Percentiles rank a stretch among this genome's conserved stretches.
Evolutionary conservation across 2,888 invertebrate species (phyloP).

Genomic region (Drosophila mettleri): DNA sequence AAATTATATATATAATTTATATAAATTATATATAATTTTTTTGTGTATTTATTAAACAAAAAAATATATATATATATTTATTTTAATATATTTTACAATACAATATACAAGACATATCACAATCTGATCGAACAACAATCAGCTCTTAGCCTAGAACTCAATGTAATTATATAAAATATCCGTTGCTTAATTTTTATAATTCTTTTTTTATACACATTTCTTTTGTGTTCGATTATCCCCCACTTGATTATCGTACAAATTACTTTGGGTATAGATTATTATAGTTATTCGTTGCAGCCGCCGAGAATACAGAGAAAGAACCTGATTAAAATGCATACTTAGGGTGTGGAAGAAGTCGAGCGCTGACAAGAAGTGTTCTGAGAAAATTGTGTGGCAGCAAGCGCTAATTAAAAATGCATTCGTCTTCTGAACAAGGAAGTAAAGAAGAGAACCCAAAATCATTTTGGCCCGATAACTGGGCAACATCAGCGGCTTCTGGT

Average conservation of each 20-base stretch:
- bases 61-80: too few species aligned
- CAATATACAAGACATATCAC: too few species aligned
- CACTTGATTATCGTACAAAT: background rate
- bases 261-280: background rate
- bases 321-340: slow-evolving; percentile 13
- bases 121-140: too few species aligned
- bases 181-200: too few species aligned
- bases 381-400: slow-evolving; percentile 46
- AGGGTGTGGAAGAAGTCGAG: slow-evolving; percentile 11
- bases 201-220: too few species aligned
- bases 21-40: too few species aligned
- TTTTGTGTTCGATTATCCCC: background rate
- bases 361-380: slow-evolving; percentile 31
- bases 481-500: slow-evolving; percentile 47
- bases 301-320: too few species aligned
- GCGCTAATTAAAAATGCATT: slow-evolving; percentile 77
- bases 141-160: too few species aligned
- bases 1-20: too few species aligned
- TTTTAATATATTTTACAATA: too few species aligned
- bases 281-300: background rate
- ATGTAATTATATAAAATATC: too few species aligned
- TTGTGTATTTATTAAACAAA: too few species aligned
- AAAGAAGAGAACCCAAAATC: slow-evolving; percentile 4
- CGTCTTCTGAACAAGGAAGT: slow-evolving; percentile 41
- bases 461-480: slow-evolving; percentile 38